Evolutionary conservation across 30 jellyfish, hydroid and myxozoan genomes (phyloP), one percentile per base, ranked within the genome.

Genomic region (Morbakka virulenta): DNA sequence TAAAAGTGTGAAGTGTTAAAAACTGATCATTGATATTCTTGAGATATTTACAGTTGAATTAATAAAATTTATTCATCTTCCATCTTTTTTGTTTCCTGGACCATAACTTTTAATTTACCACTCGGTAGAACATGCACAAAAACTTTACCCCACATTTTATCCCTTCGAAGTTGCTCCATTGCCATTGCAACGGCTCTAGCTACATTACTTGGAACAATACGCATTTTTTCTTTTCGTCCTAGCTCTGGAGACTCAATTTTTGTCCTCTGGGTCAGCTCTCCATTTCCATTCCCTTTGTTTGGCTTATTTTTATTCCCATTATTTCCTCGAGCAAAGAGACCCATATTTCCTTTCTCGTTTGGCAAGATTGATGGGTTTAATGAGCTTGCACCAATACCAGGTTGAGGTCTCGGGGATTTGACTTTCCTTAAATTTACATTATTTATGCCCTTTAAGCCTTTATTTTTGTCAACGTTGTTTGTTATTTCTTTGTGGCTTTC

Each of bases 181-280:
- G 99, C 99, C 99, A 93, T 87, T 0, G 97, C 96, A 81, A 93
- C 99, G 25, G 99, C 99, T 64, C 99, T 69, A 4, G 99, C 99
- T 4, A 93, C 99, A 75, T 93, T 93, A 0, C 96, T 95, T 1
- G 99, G 98, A 17, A 82, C 95, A 47, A 84, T 81, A 35, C 85
- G 82, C 87, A 84, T 57, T 62, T 85, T 92, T 20, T 86, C 91
- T 30, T 85, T 81, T 62, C 88, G 80, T 20, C 65, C 84, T 9
- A 51, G 69, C 0, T 72, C 88, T 33, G 88, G 93, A 2, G 89
- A 35, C 64, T 75, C 89, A 22, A 86, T 86, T 35, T 77, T 86
- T 11, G 87, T 69, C 17, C 87, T 68, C 35, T 67, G 73, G 0
- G 89, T 67, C 24, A 74, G 30, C 32, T 69, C 64, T 4, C 77